phyloP scores from a whole-genome alignment of 1,140 invertebrate genomes.

The Brachionus calyciflorus region DNA sequence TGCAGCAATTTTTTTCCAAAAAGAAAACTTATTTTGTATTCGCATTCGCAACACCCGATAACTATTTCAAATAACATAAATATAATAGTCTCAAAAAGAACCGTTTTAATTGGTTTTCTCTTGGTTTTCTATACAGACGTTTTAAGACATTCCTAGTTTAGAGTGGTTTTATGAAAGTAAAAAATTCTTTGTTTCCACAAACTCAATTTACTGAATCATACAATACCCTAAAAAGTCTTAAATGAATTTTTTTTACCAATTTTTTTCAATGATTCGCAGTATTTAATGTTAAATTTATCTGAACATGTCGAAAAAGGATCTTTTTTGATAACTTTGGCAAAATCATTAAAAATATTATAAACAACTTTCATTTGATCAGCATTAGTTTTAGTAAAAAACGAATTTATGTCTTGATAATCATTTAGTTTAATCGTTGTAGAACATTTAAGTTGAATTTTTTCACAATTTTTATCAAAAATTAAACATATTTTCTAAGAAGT shows the following conservation, averaged over 20 bases:
- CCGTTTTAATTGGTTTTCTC: no score
- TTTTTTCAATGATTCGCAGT: background rate
- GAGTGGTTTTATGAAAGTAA: no score
- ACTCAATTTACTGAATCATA: no score
- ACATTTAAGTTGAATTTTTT: background rate
- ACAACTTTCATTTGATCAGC: background rate
- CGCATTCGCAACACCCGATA: no score
- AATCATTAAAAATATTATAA: background rate
- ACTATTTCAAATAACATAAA: no score
- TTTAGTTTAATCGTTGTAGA: background rate
- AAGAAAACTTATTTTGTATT: no score
- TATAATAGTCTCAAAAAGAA: no score
- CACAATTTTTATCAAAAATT: conserved; percentile 1
- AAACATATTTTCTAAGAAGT: background rate
- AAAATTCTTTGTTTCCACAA: no score
- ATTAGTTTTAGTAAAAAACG: background rate
- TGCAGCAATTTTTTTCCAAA: no score
- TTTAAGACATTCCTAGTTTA: no score
- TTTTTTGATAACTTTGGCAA: background rate
- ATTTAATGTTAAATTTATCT: background rate
- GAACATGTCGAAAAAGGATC: background rate
- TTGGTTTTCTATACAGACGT: no score
- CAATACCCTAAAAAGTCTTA: no score
- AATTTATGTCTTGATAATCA: conserved; percentile 2
- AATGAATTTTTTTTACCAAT: background rate